Evolutionary conservation across 2,797 vertebrate species (phyloP), one percentile per base, ranked within the genome.

Genomic region (Threskiornis aethiopicus): DNA sequence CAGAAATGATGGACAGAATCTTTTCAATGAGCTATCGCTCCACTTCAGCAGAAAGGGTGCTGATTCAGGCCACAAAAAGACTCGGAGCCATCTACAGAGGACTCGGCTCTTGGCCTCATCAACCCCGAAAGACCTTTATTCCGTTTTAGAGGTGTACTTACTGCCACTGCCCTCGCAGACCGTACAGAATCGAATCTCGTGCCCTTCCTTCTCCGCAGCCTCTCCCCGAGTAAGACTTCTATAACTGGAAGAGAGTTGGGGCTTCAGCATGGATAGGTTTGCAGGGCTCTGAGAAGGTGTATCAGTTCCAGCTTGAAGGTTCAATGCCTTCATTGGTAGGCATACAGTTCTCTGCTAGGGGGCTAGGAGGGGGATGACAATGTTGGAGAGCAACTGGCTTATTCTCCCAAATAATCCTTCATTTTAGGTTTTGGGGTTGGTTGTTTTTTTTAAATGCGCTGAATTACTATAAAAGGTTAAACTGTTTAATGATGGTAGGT

Each of bases 281-380:
- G 24, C 51, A 87, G 13, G 37, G 39, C n/a, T 65, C 37, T 70
- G 29, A 42, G 66, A 41, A 47, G 6, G 11, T 51, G 0, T 11
- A 35, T 54, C 42, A 35, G 21, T 31, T 71, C 39, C 41, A 69
- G 8, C 28, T 67, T 75, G 58, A 75, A 57, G 18, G 10, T 42
- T 44, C 44, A 28, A 0, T n/a, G 16, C 13, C 47, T 71, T 67
- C 15, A 1, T 2, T 51, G 4, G 7, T 18, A 57, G 33, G 21
- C 12, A 46, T 41, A 42, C 29, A 49, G 1, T 11, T 73, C 22
- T 61, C 44, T 49, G 13, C 9, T 29, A 61, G 10, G 5, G 72
- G 33, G 2, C 20, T 49, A 29, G 7, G 9, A 73, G 37, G 4
- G 9, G 49, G 15, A 17, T 39, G n/a, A 33, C 5, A 79, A 10